phyloP scores from a whole-genome alignment of 2,888 invertebrate species.

The Baronia brevicornis region DNA sequence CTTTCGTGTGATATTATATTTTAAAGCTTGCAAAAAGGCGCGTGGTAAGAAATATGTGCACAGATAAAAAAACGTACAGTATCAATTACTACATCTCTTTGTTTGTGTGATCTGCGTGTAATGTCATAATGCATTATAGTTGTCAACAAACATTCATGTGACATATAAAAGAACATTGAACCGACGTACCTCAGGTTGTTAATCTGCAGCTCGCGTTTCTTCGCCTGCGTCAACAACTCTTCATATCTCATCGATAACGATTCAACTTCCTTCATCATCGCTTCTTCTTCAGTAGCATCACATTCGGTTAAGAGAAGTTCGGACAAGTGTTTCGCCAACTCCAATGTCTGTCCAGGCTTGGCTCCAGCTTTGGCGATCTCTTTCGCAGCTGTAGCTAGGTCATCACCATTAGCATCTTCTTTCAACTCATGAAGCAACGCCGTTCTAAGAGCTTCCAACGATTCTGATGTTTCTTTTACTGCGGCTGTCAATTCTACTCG shows the following conservation, averaged over 20 bases:
- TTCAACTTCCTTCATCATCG: slow-evolving; percentile 79
- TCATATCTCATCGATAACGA: slow-evolving; percentile 80
- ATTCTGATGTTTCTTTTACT: slow-evolving; percentile 80
- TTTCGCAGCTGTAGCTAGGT: slow-evolving; percentile 78
- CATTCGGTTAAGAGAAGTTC: slow-evolving; percentile 84
- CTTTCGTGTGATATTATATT: too few relatives aligned
- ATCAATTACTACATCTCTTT: slow-evolving; percentile 9
- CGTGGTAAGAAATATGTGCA: too few relatives aligned
- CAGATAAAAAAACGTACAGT: too few relatives aligned
- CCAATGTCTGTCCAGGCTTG: slow-evolving; percentile 86
- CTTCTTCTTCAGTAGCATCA: slow-evolving; percentile 79
- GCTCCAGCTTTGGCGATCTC: slow-evolving; percentile 85
- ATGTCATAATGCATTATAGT: slow-evolving; percentile 4
- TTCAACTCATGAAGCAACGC: slow-evolving; percentile 52
- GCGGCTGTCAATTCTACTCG: slow-evolving; percentile 84
- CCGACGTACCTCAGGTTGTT: slow-evolving; percentile 84
- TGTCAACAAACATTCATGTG: slow-evolving; percentile 3
- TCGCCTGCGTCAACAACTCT: slow-evolving; percentile 80
- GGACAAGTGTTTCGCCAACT: slow-evolving; percentile 87
- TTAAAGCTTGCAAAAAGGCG: too few relatives aligned
- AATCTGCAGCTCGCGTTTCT: slow-evolving; percentile 84
- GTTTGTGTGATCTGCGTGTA: slow-evolving; percentile 9
- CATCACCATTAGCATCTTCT: slow-evolving; percentile 73
- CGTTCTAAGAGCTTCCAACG: slow-evolving; percentile 80
- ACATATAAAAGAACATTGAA: slow-evolving; percentile 1